Base-by-base conservation (phyloP, 1,140 invertebrate genomes). In the Drosophila subobscura region DNA sequence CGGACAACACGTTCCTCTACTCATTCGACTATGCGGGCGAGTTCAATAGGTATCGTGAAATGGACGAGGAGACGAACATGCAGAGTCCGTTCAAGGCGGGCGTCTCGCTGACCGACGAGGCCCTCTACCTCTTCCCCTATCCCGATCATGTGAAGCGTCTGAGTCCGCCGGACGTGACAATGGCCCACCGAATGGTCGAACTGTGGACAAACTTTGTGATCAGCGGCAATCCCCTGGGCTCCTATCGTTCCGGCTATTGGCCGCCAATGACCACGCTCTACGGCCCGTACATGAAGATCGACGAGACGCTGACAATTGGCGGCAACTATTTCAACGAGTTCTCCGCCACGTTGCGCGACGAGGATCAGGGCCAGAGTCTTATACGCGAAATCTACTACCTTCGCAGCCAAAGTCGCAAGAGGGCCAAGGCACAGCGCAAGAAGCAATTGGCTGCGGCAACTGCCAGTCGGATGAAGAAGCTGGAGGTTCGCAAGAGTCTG, bases 191-290 rank as follows among this genome's bases (percentile, higher is more conserved):
- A 14, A 90, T 91, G 90, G 85, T 91, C 4, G 90, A 91, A 0
- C 56, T 91, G 1, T 91, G 91, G 91, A 79, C 91, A 0, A 91
- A 90, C n/a, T 91, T 91, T 55, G 89, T 91, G 12, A 91, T 81
- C 5, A 83, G 55, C 6, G 91, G 91, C 6, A 76, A 90, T 72
- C 91, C 91, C 1, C 49, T 90, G 4, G 83, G 79, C 8, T 79
- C 77, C 5, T 58, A 79, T 40, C 73, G 76, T 5, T 58, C 66
- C 3, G 89, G 90, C 45, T 90, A 91, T 46, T 91, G 90, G 90
- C 90, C 90, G 16, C 90, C 90, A 3, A 89, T 91, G 86, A 89
- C 90, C 4, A 91, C 89, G 1, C 68, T 91, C 0, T 90, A 89
- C 33, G 91, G 91, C 0, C 90, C 91, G 6, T 91, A 91, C 44